Evolutionary conservation across 2,797 vertebrate species (phyloP), one percentile per base, ranked within the genome.

Genomic region (Premnoplex brunnescens): DNA sequence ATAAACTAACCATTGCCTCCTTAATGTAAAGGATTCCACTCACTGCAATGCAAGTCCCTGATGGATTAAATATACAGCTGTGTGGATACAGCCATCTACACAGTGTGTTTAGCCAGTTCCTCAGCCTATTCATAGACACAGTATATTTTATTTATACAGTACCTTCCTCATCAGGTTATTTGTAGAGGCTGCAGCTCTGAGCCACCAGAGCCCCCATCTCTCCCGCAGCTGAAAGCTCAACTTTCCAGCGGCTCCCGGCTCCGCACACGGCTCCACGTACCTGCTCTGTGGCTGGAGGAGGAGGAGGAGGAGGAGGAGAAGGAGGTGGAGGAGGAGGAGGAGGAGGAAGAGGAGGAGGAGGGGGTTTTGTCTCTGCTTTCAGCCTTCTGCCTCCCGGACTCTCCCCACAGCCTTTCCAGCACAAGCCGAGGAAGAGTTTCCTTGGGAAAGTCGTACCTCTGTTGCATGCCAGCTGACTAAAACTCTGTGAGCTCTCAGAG

Each of bases 381-480:
- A 88, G 91, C 7, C 39, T 74, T 92, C 85, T 93, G 80, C 48
- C 52, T 37, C 80, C 56, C n/a, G 1, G 68, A n/a, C 63, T 95
- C 68, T 95, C 96, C 87, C 89, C 79, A 90, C 91, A 95, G 91
- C 89, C 91, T 76, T 91, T 76, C 92, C 91, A 91, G 80, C 2
- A 0, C 23, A 30, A 93, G 75, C 44, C 1, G 67, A 91, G 89
- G 89, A 88, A 92, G 89, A 85, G 91, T 91, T 96, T 93, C 92
- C 93, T 93, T 90, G 84, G 96, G 95, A 92, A 93, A 94, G 73
- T 73, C 6, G 54, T 90, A 90, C 91, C 89, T 94, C 92, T 95
- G 93, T 86, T 91, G 89, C 95, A 96, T 95, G 92, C 95, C 95
- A 95, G 94, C 93, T 86, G 97, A 97, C 96, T 94, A 93, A 95